Conservation (phyloP, 2,888 invertebrate species). For the Chalcis sispes region DNA sequence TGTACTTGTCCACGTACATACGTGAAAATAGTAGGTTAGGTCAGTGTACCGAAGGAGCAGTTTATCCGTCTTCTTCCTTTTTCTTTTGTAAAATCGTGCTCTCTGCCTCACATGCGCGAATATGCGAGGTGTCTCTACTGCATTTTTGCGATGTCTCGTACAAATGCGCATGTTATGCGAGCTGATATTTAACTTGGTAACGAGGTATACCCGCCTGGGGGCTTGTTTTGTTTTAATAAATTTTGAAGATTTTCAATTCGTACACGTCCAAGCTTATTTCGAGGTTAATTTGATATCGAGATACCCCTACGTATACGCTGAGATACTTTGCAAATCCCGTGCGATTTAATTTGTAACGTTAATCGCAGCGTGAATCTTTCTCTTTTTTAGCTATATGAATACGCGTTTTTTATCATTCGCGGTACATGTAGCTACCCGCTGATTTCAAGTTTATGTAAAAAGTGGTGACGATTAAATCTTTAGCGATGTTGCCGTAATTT, state of each 20-base stretch:
- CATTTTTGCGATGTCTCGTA: not conserved
- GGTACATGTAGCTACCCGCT: too few relatives aligned
- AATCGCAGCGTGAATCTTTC: conserved; percentile 10
- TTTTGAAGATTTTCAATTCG: not conserved
- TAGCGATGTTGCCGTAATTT: too few relatives aligned
- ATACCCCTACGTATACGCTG: not conserved
- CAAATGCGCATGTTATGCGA: conserved; percentile 29
- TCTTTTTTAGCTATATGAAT: not conserved
- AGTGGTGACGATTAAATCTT: too few relatives aligned
- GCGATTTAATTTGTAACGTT: not conserved
- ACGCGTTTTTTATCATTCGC: not conserved
- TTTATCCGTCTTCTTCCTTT: conserved; percentile 3
- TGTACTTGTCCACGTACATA: not conserved
- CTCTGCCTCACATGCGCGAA: not conserved
- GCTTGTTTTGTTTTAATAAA: conserved; percentile 23
- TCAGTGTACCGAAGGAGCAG: conserved; percentile 61
- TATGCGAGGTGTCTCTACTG: not conserved
- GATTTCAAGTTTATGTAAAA: too few relatives aligned
- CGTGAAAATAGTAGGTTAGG: conserved; percentile 58
- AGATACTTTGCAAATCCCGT: not conserved
- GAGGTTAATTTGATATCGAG: conserved; percentile 7
- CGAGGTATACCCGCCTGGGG: not conserved
- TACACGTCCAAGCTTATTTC: not conserved
- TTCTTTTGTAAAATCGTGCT: too few relatives aligned
- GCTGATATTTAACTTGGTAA: not conserved